Evolutionary conservation across 30 jellyfish, hydroid and myxozoan species (phyloP).

Genomic region (Turritopsis dohrnii): DNA sequence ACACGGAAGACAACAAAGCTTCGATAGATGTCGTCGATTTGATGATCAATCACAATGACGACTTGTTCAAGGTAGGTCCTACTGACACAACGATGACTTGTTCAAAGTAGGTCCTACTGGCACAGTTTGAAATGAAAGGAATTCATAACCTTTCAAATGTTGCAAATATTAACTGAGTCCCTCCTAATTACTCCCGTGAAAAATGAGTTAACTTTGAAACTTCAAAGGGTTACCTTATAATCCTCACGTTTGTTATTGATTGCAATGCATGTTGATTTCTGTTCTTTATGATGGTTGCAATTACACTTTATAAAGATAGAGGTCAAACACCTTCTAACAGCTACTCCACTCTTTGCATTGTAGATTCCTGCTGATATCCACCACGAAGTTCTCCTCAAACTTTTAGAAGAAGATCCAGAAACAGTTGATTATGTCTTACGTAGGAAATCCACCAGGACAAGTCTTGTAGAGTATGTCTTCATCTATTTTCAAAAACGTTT

Average conservation of each 20-base stretch:
- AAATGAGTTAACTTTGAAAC: too few species aligned
- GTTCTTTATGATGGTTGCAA: too few species aligned
- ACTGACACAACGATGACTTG: neutral
- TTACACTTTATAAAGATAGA: too few species aligned
- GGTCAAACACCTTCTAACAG: too few species aligned
- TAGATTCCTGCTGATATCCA: conserved; percentile 67
- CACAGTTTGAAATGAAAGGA: neutral
- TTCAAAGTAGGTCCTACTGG: neutral
- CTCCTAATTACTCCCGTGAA: too few species aligned
- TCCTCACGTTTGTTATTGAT: too few species aligned
- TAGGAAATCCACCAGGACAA: conserved; percentile 67
- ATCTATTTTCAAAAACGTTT: too few species aligned
- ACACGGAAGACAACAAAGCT: conserved; percentile 83
- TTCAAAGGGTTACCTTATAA: too few species aligned
- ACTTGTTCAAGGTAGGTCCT: conserved; percentile 52
- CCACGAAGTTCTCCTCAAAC: conserved; percentile 56
- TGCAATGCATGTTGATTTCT: too few species aligned
- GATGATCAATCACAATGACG: conserved; percentile 62
- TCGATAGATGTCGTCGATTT: conserved; percentile 74
- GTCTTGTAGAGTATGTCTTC: conserved; percentile 58
- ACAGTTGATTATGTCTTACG: conserved; percentile 83
- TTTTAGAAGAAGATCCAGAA: conserved; percentile 83
- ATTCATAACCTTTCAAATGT: too few species aligned
- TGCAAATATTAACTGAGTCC: too few species aligned
- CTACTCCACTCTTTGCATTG: too few species aligned